Percentiles rank a stretch among this genome's conserved stretches.
Evolutionary conservation across 2,797 vertebrate species (phyloP).

Genomic region (Danio albolineatus): DNA sequence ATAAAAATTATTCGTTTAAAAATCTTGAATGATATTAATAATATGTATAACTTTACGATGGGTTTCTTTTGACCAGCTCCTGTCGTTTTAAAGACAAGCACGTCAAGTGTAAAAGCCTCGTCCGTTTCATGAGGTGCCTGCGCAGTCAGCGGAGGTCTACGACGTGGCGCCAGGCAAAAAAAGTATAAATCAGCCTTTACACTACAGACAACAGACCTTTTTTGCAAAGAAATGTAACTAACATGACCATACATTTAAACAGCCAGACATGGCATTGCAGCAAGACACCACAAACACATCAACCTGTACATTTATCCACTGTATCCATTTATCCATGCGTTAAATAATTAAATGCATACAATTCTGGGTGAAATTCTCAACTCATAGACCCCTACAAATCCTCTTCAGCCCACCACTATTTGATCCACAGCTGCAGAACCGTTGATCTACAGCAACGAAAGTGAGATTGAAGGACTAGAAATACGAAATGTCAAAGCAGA

Average conservation of each 20-base stretch:
- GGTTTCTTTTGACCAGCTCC: too few species aligned
- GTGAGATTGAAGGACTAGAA: not conserved
- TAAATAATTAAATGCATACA: not conserved
- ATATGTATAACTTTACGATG: too few species aligned
- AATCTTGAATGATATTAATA: too few species aligned
- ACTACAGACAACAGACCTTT: not conserved
- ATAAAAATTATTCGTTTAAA: too few species aligned
- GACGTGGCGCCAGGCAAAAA: too few species aligned
- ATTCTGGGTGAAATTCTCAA: not conserved
- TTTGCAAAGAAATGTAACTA: too few species aligned
- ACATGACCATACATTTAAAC: not conserved
- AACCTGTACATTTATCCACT: not conserved
- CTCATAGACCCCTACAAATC: not conserved
- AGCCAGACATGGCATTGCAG: not conserved
- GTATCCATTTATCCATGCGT: too few species aligned
- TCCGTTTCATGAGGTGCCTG: too few species aligned
- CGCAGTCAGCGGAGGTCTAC: too few species aligned
- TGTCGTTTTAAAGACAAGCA: too few species aligned
- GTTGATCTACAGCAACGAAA: not conserved
- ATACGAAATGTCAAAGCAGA: slow-evolving; percentile 17
- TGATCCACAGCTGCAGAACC: not conserved
- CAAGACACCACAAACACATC: not conserved
- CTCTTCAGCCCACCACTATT: not conserved
- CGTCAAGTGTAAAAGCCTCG: too few species aligned
- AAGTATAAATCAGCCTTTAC: too few species aligned